Evolutionary conservation across 2,113 vertebrate genomes (phyloP).

Genomic region (Triplophysa rosa): DNA sequence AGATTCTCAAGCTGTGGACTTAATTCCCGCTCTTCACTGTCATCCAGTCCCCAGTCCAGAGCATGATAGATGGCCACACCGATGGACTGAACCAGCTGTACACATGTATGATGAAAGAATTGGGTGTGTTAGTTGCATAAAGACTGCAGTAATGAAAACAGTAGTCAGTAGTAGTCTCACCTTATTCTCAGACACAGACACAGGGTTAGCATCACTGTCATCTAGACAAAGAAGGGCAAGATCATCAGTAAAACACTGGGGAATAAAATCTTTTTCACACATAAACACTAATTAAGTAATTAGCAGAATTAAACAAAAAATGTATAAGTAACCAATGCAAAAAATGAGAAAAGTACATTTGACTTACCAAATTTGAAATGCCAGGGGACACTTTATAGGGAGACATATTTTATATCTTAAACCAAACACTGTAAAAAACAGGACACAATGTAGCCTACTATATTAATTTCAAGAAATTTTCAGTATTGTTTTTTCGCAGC

Average conservation of each 20-base stretch:
- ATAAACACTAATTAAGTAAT: too few relatives aligned
- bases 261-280: not conserved
- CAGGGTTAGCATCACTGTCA: not conserved
- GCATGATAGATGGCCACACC: constrained; percentile 93
- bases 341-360: too few relatives aligned
- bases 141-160: not conserved
- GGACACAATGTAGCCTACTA: too few relatives aligned
- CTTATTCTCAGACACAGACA: not conserved
- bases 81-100: constrained; percentile 88
- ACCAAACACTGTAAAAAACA: too few relatives aligned
- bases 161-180: not conserved
- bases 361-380: too few relatives aligned
- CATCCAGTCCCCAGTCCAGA: constrained; percentile 93
- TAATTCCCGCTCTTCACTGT: constrained; percentile 91
- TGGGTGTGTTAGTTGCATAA: not conserved
- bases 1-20: constrained; percentile 89
- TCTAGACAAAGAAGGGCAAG: not conserved
- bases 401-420: too few relatives aligned
- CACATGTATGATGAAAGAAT: not conserved
- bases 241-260: too few relatives aligned
- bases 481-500: too few relatives aligned
- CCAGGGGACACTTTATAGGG: too few relatives aligned
- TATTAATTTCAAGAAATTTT: too few relatives aligned
- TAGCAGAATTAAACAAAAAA: too few relatives aligned
- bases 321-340: too few relatives aligned